Base-by-base conservation (phyloP, 2,888 invertebrate species). In the Dryococelus australis region DNA sequence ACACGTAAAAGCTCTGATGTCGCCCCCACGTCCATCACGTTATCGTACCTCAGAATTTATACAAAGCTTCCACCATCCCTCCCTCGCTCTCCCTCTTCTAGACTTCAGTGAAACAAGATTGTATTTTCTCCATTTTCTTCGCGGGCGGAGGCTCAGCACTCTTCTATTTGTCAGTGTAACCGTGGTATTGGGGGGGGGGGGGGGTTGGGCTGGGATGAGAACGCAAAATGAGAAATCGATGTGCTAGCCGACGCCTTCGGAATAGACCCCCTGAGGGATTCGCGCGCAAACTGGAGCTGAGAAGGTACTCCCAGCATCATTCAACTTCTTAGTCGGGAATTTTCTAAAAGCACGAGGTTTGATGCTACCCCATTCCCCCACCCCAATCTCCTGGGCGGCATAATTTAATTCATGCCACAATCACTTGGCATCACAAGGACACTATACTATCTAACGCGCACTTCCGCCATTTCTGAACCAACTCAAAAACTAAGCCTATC, bases 41-140 rank as follows among this genome's bases (percentile, higher is more conserved):
- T 65, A 65, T 65, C n/a, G 65, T n/a, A n/a, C 65, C 65, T n/a
- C 65, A 65, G n/a, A 65, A 65, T 65, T 16, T 65, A 65, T n/a
- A 65, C 65, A 65, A 8, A 65, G 65, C 65, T 8, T 8, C 8
- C n/a, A 8, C n/a, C 65, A 10, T 20, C n/a, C 65, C 20, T 20
- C 20, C 20, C 20, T 65, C 20, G n/a, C 20, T 16, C 24, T 65
- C 16, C 65, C 6, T 20, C 51, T 12, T 51, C 8, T 20, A 12
- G 51, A 65, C 65, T 24, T n/a, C 65, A n/a, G 65, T 65, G 65
- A 65, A 65, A 65, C 65, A 65, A 65, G 65, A 65, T 65, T 65
- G 65, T 65, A n/a, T 65, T 65, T 65, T 65, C 65, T 24, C 65
- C 65, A 65, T 65, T 65, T 65, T 65, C 65, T 65, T 65, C 65